Conservation (phyloP, 2,888 invertebrate species). For the Venustoraphidia nigricollis region DNA sequence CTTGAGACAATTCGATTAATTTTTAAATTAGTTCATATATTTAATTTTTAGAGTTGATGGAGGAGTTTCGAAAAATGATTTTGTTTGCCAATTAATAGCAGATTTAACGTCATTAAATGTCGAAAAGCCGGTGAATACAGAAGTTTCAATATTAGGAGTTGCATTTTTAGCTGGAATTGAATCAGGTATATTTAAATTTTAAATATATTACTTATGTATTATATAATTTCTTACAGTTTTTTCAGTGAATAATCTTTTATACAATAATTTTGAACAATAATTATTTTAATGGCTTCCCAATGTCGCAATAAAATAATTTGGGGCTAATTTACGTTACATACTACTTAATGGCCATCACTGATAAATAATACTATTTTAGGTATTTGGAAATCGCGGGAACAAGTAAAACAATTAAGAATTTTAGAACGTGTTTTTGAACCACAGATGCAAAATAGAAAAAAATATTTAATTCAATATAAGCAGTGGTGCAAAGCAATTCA, state of each 20-base stretch:
- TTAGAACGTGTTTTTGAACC: conserved; percentile 46
- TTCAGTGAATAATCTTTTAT: conserved; percentile 5
- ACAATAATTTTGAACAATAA: no score
- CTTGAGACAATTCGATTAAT: no score
- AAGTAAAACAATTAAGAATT: conserved; percentile 41
- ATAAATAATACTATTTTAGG: conserved; percentile 30
- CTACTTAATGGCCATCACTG: neutral
- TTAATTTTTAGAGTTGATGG: conserved; percentile 64
- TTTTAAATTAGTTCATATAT: no score
- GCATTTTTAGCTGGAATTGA: conserved; percentile 73
- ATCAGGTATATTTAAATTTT: conserved; percentile 35
- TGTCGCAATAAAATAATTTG: neutral
- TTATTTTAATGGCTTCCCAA: no score
- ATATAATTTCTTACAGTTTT: neutral
- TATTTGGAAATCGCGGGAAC: conserved; percentile 55
- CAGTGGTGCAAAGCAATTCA: conserved; percentile 41
- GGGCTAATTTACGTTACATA: no score
- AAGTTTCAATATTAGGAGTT: conserved; percentile 76
- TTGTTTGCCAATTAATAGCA: conserved; percentile 75
- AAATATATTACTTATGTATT: neutral
- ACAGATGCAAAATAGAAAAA: conserved; percentile 18
- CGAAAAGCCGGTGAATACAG: conserved; percentile 54
- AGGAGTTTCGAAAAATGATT: conserved; percentile 91
- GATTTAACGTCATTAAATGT: conserved; percentile 64
- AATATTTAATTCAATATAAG: conserved; percentile 21